Evolutionary conservation across 2,797 vertebrate genomes (phyloP).

Genomic region (Fratercula arctica): DNA sequence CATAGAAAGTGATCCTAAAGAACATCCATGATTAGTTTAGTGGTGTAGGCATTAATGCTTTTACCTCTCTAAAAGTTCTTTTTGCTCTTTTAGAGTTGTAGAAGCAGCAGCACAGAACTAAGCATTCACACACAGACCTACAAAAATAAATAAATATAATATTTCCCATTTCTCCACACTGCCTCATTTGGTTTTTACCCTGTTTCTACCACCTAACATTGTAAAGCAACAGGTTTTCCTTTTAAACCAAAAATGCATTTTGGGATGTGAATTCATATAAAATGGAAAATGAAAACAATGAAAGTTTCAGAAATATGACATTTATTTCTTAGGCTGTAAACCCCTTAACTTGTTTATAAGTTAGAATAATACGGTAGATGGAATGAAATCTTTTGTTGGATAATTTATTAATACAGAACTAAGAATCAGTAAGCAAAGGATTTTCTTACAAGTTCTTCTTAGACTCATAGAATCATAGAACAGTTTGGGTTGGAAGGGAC

Average conservation of each 20-base stretch:
- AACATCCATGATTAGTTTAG: not conserved
- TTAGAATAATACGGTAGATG: not conserved
- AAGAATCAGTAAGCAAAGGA: not conserved
- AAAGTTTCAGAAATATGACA: not conserved
- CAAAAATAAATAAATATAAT: not conserved
- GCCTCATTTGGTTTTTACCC: accelerated
- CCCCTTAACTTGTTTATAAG: not conserved
- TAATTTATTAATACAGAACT: not conserved
- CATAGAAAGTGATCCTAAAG: not conserved
- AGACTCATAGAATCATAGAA: too few relatives aligned
- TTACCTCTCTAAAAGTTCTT: not conserved
- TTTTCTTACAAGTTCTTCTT: not conserved
- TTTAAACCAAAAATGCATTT: not conserved
- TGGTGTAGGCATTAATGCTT: not conserved
- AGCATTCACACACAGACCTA: not conserved
- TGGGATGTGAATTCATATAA: not conserved
- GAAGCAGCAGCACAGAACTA: not conserved
- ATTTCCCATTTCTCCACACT: not conserved
- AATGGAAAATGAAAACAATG: not conserved
- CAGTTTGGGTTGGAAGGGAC: too few relatives aligned
- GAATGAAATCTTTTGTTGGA: not conserved
- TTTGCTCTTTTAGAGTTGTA: not conserved
- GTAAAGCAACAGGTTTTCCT: not conserved
- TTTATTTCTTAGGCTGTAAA: not conserved
- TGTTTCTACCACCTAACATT: not conserved